These are phyloP conservation scores for Anas bernieri DNA, from an alignment of 2,797 vertebrate genomes.

Conservation along the genomic window DNA sequence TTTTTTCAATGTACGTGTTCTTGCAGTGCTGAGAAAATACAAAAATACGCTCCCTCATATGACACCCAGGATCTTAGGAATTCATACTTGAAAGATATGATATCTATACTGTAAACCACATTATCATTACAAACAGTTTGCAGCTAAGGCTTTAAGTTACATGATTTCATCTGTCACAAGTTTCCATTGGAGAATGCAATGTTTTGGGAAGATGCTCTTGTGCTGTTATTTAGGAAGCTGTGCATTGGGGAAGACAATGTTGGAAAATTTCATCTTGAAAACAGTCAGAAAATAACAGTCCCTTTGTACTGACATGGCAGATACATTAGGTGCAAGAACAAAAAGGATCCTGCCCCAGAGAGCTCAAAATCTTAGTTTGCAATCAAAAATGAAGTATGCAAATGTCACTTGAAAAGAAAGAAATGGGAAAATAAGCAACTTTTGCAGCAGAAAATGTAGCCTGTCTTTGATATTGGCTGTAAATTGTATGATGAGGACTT, in stretches of 20 bases:
- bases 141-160: neutral
- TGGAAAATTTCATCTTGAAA: neutral
- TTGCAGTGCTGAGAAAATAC: neutral
- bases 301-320: neutral
- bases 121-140: neutral
- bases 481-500: neutral
- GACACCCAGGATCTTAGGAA: neutral
- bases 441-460: neutral
- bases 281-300: neutral
- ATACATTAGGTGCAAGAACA: neutral
- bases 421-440: neutral
- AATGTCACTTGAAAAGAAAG: neutral
- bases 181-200: neutral
- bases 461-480: neutral
- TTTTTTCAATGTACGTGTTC: neutral
- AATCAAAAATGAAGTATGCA: neutral
- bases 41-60: neutral
- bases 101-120: neutral
- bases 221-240: neutral
- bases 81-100: neutral
- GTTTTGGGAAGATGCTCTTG: neutral
- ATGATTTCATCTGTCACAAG: neutral
- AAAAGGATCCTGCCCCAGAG: neutral
- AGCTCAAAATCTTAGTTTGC: neutral
- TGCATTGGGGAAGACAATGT: rapidly evolving